These are phyloP conservation scores for Morpho helenor DNA, from an alignment of 2,888 invertebrate species.

Conservation along the genomic window DNA sequence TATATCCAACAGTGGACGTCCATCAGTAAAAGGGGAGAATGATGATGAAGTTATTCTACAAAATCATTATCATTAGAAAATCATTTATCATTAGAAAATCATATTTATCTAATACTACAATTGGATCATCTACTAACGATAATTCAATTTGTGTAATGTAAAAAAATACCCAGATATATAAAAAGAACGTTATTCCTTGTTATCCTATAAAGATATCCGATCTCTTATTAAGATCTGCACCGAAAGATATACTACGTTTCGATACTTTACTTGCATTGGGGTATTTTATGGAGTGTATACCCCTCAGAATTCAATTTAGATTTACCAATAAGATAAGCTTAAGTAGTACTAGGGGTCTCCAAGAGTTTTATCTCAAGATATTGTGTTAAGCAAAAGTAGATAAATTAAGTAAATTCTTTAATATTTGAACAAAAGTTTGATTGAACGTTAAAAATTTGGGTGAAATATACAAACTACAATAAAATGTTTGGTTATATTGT, in stretches of 20 bases:
- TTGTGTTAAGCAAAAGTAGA: slow-evolving; percentile 12
- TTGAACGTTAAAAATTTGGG: neutral
- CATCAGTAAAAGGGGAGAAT: too few relatives aligned
- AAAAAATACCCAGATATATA: neutral
- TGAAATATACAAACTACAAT: too few relatives aligned
- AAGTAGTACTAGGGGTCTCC: slow-evolving; percentile 21
- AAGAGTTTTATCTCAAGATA: slow-evolving; percentile 8
- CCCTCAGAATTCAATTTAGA: slow-evolving; percentile 74
- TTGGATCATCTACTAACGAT: too few relatives aligned
- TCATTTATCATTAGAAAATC: too few relatives aligned
- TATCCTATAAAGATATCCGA: slow-evolving; percentile 13
- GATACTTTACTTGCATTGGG: slow-evolving; percentile 36
- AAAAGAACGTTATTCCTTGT: slow-evolving; percentile 1
- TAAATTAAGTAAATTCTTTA: neutral
- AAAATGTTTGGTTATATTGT: too few relatives aligned
- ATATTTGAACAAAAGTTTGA: too few relatives aligned
- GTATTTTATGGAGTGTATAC: slow-evolving; percentile 60
- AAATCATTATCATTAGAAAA: too few relatives aligned
- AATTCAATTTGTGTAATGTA: too few relatives aligned
- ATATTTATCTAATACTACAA: too few relatives aligned
- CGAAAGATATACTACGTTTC: slow-evolving; percentile 31
- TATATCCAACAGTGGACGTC: too few relatives aligned
- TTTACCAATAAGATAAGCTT: slow-evolving; percentile 57
- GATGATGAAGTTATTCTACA: too few relatives aligned
- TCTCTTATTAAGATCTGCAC: slow-evolving; percentile 31